Evolutionary conservation across 2,888 invertebrate genomes (phyloP).

Genomic region (Ectobius pallidus): DNA sequence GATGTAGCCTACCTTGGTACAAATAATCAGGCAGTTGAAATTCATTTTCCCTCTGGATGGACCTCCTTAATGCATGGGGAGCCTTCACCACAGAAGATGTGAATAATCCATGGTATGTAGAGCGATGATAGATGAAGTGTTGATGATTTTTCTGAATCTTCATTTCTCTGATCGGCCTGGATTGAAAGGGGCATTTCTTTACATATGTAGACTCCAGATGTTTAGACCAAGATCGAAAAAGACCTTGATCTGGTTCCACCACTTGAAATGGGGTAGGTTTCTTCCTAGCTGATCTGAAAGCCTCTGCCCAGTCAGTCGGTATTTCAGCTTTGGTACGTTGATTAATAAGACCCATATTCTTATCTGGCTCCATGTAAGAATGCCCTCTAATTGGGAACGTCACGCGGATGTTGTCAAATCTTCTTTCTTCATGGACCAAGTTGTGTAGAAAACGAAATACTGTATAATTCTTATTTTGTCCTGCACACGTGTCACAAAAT

Average conservation of each 20-base stretch:
- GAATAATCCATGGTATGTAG: not conserved
- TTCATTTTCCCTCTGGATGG: not conserved
- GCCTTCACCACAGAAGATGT: not conserved
- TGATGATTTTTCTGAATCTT: not conserved
- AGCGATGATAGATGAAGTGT: not conserved
- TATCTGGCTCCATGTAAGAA: conserved; percentile 1
- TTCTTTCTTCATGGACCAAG: not conserved
- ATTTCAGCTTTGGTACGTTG: not conserved
- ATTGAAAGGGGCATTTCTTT: conserved; percentile 3
- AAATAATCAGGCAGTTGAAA: conserved; percentile 1
- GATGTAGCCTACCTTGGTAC: not conserved
- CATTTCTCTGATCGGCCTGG: not conserved
- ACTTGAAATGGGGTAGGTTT: not conserved
- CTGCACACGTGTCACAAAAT: not conserved
- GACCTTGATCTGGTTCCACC: not conserved
- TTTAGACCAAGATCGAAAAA: not conserved
- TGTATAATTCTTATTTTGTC: not conserved
- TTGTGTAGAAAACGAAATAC: conserved; percentile 2
- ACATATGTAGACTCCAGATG: not conserved
- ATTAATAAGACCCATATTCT: not conserved
- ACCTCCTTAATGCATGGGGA: not conserved
- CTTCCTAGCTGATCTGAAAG: conserved; percentile 6
- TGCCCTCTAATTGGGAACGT: conserved; percentile 8
- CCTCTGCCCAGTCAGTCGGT: not conserved
- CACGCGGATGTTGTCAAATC: not conserved